phyloP scores from a whole-genome alignment of 1,140 invertebrate genomes.

The Chlorops oryzae region DNA sequence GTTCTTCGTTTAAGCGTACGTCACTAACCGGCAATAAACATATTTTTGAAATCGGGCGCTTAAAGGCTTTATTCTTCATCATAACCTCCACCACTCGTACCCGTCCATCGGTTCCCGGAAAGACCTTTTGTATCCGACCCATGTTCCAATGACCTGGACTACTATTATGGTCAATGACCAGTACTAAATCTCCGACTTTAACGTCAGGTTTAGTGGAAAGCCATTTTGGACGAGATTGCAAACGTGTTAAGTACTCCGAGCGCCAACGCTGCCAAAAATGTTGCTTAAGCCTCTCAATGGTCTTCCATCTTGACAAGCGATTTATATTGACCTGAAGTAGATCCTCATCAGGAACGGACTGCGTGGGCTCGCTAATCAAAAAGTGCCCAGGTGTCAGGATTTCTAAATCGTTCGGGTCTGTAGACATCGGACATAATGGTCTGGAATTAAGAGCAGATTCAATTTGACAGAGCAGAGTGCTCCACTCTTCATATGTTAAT shows the following conservation, averaged over 20 bases:
- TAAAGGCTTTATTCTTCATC: too few relatives aligned
- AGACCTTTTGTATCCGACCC: too few relatives aligned
- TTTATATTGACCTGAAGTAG: slow-evolving; percentile 2
- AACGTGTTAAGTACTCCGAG: slow-evolving; percentile 7
- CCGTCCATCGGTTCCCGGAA: too few relatives aligned
- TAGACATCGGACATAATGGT: slow-evolving; percentile 27
- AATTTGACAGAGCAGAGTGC: slow-evolving; percentile 24
- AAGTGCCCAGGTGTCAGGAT: slow-evolving; percentile 47
- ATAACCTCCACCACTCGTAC: too few relatives aligned
- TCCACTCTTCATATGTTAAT: slow-evolving; percentile 27
- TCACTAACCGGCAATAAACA: too few relatives aligned
- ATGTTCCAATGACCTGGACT: too few relatives aligned
- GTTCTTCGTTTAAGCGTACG: too few relatives aligned
- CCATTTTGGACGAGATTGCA: slow-evolving; percentile 34
- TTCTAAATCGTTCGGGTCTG: slow-evolving; percentile 26
- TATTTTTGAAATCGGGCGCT: too few relatives aligned
- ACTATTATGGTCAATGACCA: too few relatives aligned
- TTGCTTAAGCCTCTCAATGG: slow-evolving; percentile 16
- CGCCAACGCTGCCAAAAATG: slow-evolving; percentile 21
- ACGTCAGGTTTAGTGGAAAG: neutral
- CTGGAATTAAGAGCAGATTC: slow-evolving; percentile 32
- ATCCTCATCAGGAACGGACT: slow-evolving; percentile 15
- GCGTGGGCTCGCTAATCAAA: slow-evolving; percentile 32
- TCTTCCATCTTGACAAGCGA: slow-evolving; percentile 22
- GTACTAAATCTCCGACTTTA: too few relatives aligned